Base-by-base conservation (phyloP, 2,888 invertebrate species). In the Ditula angustiorana region DNA sequence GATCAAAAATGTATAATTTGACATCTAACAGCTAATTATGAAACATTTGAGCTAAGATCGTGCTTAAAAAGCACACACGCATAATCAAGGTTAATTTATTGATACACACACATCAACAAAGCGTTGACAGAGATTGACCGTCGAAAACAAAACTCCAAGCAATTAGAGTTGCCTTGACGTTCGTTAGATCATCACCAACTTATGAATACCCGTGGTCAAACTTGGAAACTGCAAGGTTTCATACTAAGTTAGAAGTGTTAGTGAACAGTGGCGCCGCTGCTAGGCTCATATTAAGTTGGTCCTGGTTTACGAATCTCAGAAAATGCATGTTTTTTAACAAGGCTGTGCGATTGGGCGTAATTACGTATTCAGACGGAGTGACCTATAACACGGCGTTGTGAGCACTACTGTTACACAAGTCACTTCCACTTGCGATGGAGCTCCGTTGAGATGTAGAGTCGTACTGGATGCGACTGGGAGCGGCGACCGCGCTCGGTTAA, bases 351-450 rank as follows among this genome's bases (percentile, higher is more conserved):
- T 65, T 70, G 60, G 71, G 71, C 72, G 79, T 85, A 83, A 86
- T 87, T 82, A 87, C 74, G 78, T 83, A 86, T 86, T 83, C 86
- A 82, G 73, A 76, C 82, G 78, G 77, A 83, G 82, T 82, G 86
- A 86, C 86, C 86, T 87, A 83, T 85, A 85, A 81, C 83, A 80
- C 77, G 77, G 78, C 77, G 78, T 79, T 85, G 85, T 84, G 86
- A 86, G 87, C 74, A 87, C 88, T 84, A 82, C 87, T 86, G 85
- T 87, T 87, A 85, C 87, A 86, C 87, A 88, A 88, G 82, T 79
- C 73, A 78, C 75, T 74, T 77, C 77, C 72, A 81, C 80, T 81
- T 80, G 82, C 80, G 78, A 72, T 79, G 77, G 76, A 69, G 73
- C 73, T 70, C 64, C 23, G 56, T 11, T 28, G 35, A 11, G 47